Evolutionary conservation across 1,140 invertebrate species (phyloP).

Genomic region (Euwallacea fornicatus): DNA sequence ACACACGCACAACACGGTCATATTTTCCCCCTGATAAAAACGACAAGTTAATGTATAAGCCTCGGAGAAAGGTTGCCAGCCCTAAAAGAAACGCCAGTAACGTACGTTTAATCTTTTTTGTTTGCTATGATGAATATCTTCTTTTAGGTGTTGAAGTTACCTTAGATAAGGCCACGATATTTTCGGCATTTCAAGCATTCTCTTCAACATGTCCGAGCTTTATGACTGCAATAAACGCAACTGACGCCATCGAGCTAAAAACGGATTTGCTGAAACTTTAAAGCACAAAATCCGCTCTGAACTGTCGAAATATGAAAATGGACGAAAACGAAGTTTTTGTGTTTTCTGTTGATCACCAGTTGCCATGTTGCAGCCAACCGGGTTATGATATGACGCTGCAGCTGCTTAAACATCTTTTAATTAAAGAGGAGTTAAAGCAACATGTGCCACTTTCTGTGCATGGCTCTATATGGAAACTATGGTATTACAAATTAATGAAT

Average conservation of each 20-base stretch:
- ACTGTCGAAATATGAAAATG: slow-evolving; percentile 21
- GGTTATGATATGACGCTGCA: slow-evolving; percentile 14
- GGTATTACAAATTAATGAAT: slow-evolving; percentile 1
- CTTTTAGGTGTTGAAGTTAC: not conserved
- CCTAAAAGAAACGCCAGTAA: slow-evolving; percentile 12
- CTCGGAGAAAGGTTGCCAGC: slow-evolving; percentile 9
- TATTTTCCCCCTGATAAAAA: slow-evolving; percentile 36
- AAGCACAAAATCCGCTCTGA: not conserved
- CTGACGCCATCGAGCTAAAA: slow-evolving; percentile 10
- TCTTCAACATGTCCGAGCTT: not conserved
- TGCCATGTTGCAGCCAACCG: slow-evolving; percentile 12
- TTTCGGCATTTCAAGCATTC: too few species aligned
- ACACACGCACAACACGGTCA: slow-evolving; percentile 32
- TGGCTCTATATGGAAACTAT: not conserved
- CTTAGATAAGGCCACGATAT: too few species aligned
- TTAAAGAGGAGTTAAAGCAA: slow-evolving; percentile 21
- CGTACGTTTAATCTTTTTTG: slow-evolving; percentile 13
- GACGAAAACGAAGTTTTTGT: slow-evolving; percentile 23
- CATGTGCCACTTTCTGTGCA: slow-evolving; percentile 14
- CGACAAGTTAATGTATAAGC: slow-evolving; percentile 33
- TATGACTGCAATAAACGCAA: slow-evolving; percentile 5
- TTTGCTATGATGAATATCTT: slow-evolving; percentile 13
- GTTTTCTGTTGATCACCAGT: slow-evolving; percentile 4
- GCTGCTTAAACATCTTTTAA: slow-evolving; percentile 29
- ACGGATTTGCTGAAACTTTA: slow-evolving; percentile 7